phyloP scores from a whole-genome alignment of 2,797 vertebrate species.

The Calcarius lapponicus region DNA sequence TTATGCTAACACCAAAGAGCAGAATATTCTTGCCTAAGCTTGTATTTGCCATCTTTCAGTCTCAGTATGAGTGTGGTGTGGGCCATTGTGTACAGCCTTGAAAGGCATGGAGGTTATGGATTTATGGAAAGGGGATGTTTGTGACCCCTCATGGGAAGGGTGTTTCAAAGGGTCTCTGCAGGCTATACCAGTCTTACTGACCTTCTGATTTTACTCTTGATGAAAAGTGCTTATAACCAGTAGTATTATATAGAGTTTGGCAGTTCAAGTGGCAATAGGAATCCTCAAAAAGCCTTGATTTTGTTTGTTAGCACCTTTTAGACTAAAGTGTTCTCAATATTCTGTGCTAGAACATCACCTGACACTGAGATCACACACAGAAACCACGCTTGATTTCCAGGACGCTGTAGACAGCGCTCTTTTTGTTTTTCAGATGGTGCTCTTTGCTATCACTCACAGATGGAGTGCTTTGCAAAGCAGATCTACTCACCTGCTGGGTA shows the following conservation, averaged over 20 bases:
- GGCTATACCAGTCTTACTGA: background rate
- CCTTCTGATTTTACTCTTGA: background rate
- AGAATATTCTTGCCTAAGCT: background rate
- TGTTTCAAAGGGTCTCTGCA: background rate
- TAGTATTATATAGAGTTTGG: background rate
- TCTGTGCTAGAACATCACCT: background rate
- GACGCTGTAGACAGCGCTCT: slow-evolving; percentile 25
- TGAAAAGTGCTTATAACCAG: background rate
- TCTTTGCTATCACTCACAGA: slow-evolving; percentile 57
- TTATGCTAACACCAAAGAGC: background rate
- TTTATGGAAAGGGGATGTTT: background rate
- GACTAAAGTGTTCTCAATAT: background rate
- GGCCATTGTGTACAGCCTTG: background rate
- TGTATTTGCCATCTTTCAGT: background rate
- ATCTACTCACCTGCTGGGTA: slow-evolving; percentile 51
- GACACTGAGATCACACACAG: background rate
- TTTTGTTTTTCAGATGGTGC: slow-evolving; percentile 55
- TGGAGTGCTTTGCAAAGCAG: slow-evolving; percentile 57
- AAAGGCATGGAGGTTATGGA: background rate
- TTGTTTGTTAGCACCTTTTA: background rate
- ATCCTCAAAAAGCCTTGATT: background rate
- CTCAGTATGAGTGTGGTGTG: background rate
- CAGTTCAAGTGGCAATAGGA: background rate
- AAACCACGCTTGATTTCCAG: background rate
- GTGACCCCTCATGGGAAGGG: background rate